Conservation (phyloP, 2,888 invertebrate genomes). For the Sarcophaga rosellei region DNA sequence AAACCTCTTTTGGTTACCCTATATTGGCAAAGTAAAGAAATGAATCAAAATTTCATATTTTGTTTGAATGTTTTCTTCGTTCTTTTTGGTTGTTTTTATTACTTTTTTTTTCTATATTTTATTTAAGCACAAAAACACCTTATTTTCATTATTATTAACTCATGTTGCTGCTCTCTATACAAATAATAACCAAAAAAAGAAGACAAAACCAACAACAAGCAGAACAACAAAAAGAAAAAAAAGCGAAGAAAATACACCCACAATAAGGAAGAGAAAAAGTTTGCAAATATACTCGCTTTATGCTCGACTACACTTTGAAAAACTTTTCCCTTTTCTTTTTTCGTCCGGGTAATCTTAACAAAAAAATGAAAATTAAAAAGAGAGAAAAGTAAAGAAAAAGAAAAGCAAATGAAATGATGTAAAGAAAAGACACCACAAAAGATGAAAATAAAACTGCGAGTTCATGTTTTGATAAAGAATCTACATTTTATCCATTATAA, state of each 20-base stretch:
- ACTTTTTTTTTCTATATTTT: not conserved
- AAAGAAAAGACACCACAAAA: slow-evolving; percentile 59
- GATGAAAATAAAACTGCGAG: slow-evolving; percentile 48
- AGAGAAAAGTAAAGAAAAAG: too few species aligned
- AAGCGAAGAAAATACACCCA: slow-evolving; percentile 14
- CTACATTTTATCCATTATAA: slow-evolving; percentile 65
- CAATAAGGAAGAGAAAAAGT: slow-evolving; percentile 51
- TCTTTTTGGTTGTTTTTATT: not conserved
- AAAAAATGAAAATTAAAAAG: not conserved
- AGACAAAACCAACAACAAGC: slow-evolving; percentile 22
- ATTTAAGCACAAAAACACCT: slow-evolving; percentile 20
- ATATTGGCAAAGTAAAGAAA: not conserved
- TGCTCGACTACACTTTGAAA: slow-evolving; percentile 75
- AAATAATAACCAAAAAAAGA: slow-evolving; percentile 50
- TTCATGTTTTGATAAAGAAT: slow-evolving; percentile 67
- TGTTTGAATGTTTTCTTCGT: not conserved
- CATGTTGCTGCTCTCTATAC: slow-evolving; percentile 43
- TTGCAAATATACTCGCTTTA: slow-evolving; percentile 72
- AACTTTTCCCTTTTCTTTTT: slow-evolving; percentile 43
- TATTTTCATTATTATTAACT: slow-evolving; percentile 60
- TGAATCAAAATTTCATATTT: slow-evolving; percentile 44
- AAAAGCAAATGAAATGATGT: slow-evolving; percentile 22
- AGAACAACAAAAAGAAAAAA: slow-evolving; percentile 30
- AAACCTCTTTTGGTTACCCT: slow-evolving; percentile 23
- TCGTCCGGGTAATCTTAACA: slow-evolving; percentile 39